Evolutionary conservation across 2,888 invertebrate genomes (phyloP), one percentile per base, ranked within the genome.

Genomic region (Dysmachus trigonus): DNA sequence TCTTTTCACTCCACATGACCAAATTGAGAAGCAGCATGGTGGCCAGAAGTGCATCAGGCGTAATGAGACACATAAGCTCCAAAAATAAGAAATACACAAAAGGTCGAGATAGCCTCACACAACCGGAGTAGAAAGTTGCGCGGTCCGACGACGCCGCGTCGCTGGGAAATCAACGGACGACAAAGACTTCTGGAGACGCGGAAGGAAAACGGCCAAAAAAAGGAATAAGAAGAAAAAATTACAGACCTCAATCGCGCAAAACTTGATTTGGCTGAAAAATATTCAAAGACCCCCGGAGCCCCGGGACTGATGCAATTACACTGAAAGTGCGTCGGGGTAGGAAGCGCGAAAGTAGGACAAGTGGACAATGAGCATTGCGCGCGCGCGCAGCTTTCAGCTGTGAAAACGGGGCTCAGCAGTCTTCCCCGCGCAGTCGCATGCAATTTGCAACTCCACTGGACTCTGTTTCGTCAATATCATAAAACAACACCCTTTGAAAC

Each of bases 51-150:
- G 81, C 81, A 81, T 62, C 62, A 30, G n/a, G 53, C 53, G 35
- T 73, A 73, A 73, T 33, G 30, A 73, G n/a, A 31, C 47, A 47
- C 33, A 8, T 31, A 73, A 73, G 73, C 0, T n/a, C 15, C n/a
- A 73, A 33, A 73, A n/a, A n/a, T n/a, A n/a, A 73, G n/a, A 73
- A 73, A 73, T n/a, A 73, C 35, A 31, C 3, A 73, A 73, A 73
- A 73, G n/a, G 31, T 73, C 73, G 13, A n/a, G n/a, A 73, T n/a
- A 62, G 73, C 73, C 72, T 5, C 41, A 77, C 18, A 30, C 15
- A 35, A 41, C 77, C 38, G 77, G 27, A 85, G 85, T 85, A 85
- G 85, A 85, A 85, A 85, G 85, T 85, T 85, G 62, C 22, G 62
- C 18, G 27, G 8, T 62, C 22, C 22, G n/a, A n/a, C n/a, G n/a